A percentile compares a stretch with the other conserved stretches of the same genome.
Conservation (phyloP, 35 echinoderm and acorn worm genomes). For the Lytechinus variegatus region DNA sequence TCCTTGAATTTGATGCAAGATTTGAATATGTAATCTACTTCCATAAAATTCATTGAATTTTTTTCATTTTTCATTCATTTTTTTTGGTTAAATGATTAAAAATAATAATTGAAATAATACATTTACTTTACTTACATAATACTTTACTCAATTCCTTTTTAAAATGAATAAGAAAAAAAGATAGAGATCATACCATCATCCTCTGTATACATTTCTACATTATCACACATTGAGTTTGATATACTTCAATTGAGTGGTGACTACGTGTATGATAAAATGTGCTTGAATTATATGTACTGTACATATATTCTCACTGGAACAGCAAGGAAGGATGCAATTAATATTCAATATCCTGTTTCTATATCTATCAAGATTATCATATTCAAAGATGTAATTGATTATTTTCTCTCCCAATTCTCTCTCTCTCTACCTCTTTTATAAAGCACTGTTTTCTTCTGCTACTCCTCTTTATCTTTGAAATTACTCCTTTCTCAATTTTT, state of each 20-base stretch:
- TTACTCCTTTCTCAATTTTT: background rate
- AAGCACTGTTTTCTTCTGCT: background rate
- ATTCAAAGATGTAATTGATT: background rate
- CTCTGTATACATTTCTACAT: too few species aligned
- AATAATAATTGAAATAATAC: too few species aligned
- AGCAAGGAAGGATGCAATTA: background rate
- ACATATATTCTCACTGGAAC: background rate
- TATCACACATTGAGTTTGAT: too few species aligned
- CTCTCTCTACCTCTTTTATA: background rate
- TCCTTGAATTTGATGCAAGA: too few species aligned
- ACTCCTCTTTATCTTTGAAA: background rate
- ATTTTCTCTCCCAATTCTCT: background rate
- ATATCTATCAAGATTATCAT: background rate
- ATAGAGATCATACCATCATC: too few species aligned
- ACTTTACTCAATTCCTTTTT: too few species aligned
- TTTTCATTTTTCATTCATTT: too few species aligned
- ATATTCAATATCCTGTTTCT: background rate
- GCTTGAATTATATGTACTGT: background rate
- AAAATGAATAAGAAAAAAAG: too few species aligned
- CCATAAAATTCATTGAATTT: too few species aligned
- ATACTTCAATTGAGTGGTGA: background rate
- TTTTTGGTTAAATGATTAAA: too few species aligned
- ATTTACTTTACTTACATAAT: too few species aligned
- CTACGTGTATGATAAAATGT: background rate
- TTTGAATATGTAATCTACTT: too few species aligned